phyloP scores from a whole-genome alignment of 1,140 invertebrate genomes.

The Dendroctonus ponderosae region DNA sequence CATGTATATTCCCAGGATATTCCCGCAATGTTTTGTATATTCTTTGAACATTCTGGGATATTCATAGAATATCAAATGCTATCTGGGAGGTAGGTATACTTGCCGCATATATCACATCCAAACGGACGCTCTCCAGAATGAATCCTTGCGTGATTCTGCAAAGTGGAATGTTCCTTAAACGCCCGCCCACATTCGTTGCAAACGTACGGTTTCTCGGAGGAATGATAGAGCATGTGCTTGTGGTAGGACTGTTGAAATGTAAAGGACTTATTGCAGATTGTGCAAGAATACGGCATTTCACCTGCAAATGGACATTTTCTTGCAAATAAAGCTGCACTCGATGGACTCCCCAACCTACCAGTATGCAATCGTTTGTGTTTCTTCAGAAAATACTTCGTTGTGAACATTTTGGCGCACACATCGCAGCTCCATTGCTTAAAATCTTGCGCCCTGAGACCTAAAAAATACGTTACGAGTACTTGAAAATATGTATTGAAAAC shows the following conservation, averaged over 20 bases:
- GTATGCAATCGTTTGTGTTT: constrained; percentile 84
- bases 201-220: constrained; percentile 79
- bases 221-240: constrained; percentile 83
- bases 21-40: too few species aligned
- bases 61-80: too few species aligned
- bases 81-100: too few species aligned
- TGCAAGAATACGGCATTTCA: constrained; percentile 84
- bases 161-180: constrained; percentile 84
- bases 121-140: constrained; percentile 88
- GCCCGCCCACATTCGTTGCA: constrained; percentile 77
- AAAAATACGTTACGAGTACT: background rate
- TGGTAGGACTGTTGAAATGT: constrained; percentile 91
- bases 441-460: constrained; percentile 27
- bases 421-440: constrained; percentile 73
- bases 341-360: constrained; percentile 48
- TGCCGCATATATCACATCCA: constrained; percentile 86
- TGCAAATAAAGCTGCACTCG: background rate
- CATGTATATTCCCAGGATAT: too few species aligned
- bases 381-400: constrained; percentile 86
- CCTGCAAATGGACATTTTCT: constrained; percentile 53
- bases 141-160: constrained; percentile 85
- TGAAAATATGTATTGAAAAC: too few species aligned
- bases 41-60: too few species aligned
- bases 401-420: constrained; percentile 80
- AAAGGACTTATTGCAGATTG: constrained; percentile 83